Evolutionary conservation across 2,888 invertebrate genomes (phyloP), one percentile per base, ranked within the genome.

Genomic region (Cantharis rufa): DNA sequence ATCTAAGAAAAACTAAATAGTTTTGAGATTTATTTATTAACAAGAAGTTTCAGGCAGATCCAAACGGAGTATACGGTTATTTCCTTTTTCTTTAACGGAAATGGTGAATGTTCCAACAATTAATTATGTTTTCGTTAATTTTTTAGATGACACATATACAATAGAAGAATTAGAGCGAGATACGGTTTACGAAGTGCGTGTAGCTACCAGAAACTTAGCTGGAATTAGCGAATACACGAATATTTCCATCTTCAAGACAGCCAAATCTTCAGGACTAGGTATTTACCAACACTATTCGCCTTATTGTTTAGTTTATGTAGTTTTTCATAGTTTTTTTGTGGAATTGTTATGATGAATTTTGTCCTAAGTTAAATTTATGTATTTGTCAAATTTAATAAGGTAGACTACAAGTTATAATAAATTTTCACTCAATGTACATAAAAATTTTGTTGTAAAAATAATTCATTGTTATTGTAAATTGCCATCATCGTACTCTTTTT

Each of bases 121-220:
- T 48, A 48, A n/a, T 48, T n/a, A n/a, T 48, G 48, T 48, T 48
- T 48, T n/a, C n/a, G 0, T 48, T n/a, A 48, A n/a, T 77, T 77
- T 84, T 85, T 75, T 84, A 91, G 90, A 89, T 75, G 89, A 88
- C 75, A 89, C 88, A 71, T 90, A 90, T 83, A 85, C 89, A 4
- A 84, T 92, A 63, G 86, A 86, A 15, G 86, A 89, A 71, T 85
- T 92, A 63, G 85, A 88, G 18, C 87, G 88, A 27, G 88, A 90
- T 80, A 91, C 91, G 2, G 88, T 87, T 32, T 92, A 91, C 82
- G 87, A 89, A 75, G 87, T 91, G 77, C 86, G 89, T 71, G 91
- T 90, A 1, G 91, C 91, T 28, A 89, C 91, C 2, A 88, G 88
- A 73, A 92, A 91, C 83, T 85, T 87, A 16, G 91, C 91, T 10